A percentile compares a stretch with the other conserved stretches of the same genome.
Evolutionary conservation across 2,888 invertebrate genomes (phyloP).

Genomic region (Rhyacophila evoluta): DNA sequence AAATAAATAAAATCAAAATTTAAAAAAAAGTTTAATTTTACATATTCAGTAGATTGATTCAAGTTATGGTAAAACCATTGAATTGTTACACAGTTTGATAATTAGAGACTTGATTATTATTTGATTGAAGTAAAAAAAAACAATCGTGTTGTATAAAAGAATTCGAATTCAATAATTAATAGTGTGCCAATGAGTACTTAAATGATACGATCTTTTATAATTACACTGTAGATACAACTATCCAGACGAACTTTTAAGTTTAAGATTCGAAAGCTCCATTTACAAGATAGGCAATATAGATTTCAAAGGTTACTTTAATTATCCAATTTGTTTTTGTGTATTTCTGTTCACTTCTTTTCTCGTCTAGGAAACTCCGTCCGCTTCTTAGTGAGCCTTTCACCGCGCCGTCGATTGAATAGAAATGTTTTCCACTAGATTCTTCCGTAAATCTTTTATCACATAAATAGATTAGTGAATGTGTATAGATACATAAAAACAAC

Average conservation of each 20-base stretch:
- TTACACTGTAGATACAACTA: no score
- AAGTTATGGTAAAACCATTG: no score
- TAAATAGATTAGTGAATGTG: background rate
- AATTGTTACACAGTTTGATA: no score
- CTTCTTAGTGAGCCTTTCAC: background rate
- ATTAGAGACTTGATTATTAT: no score
- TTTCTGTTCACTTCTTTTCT: background rate
- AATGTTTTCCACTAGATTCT: background rate
- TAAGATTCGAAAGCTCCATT: background rate
- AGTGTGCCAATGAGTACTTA: no score
- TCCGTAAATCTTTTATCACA: background rate
- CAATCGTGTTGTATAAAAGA: no score
- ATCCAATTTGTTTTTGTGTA: constrained; percentile 3
- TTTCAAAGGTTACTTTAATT: background rate
- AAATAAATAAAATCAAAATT: no score
- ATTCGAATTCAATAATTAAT: no score
- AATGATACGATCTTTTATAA: no score
- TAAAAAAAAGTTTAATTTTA: no score
- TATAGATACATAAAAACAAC: background rate
- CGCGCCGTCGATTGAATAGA: background rate
- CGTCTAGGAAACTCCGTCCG: background rate
- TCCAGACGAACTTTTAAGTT: background rate
- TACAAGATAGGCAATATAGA: constrained; percentile 4
- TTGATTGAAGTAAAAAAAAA: no score
- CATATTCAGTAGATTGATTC: no score